Evolutionary conservation across 1,140 invertebrate species (phyloP).

Genomic region (Berghia stephanieae): DNA sequence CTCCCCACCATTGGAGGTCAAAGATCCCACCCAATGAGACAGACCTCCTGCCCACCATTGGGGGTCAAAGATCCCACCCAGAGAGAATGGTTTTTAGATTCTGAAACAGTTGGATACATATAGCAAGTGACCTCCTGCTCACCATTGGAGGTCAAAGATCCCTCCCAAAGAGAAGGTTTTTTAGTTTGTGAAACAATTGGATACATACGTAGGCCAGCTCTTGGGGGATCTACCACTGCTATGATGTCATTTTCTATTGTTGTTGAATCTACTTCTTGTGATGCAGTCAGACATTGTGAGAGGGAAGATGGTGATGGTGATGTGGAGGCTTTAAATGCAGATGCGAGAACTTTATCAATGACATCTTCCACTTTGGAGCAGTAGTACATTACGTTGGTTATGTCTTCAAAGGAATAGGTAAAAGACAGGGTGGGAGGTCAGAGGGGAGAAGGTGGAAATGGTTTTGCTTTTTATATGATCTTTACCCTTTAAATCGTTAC

Average conservation of each 20-base stretch:
- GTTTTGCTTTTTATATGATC: too few species aligned
- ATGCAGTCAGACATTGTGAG: too few species aligned
- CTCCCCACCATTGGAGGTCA: too few species aligned
- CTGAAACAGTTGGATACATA: too few species aligned
- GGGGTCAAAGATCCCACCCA: too few species aligned
- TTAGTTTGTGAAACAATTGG: background rate
- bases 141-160: too few species aligned
- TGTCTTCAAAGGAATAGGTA: conserved; percentile 45
- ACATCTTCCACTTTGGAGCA: conserved; percentile 91
- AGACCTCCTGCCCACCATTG: too few species aligned
- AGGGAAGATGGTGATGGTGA: conserved; percentile 12
- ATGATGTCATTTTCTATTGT: conserved; percentile 73
- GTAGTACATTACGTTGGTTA: conserved; percentile 86
- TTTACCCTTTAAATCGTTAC: background rate
- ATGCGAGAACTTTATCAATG: conserved; percentile 76
- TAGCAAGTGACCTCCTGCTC: too few species aligned
- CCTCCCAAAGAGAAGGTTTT: too few species aligned
- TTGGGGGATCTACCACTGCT: conserved; percentile 95
- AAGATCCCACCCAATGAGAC: too few species aligned
- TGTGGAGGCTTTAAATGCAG: conserved; percentile 51
- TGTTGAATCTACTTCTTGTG: too few species aligned
- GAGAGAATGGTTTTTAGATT: too few species aligned
- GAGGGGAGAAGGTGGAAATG: background rate
- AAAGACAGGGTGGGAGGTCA: background rate
- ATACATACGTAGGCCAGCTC: conserved; percentile 82